These are phyloP conservation scores for Meteorus sp. DNA, from an alignment of 1,140 invertebrate species.

Conservation along the genomic window DNA sequence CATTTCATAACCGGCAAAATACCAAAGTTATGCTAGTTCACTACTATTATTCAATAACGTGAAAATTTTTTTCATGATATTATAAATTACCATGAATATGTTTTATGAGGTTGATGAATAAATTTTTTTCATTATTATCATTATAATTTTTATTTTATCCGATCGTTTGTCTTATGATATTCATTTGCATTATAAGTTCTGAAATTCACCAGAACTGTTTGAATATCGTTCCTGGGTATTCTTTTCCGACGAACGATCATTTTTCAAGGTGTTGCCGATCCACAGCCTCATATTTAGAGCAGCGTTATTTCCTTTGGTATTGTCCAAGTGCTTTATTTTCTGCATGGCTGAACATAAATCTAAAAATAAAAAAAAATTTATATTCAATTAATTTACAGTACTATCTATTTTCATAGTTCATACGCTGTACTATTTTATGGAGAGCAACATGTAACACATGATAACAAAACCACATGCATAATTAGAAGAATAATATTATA, in stretches of 20 bases:
- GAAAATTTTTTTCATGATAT: too few species aligned
- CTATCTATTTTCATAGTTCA: not conserved
- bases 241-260: not conserved
- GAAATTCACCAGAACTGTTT: not conserved
- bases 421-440: not conserved
- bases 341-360: not conserved
- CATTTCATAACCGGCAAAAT: too few species aligned
- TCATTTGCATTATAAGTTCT: not conserved
- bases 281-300: not conserved
- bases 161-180: not conserved
- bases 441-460: not conserved
- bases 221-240: not conserved
- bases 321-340: not conserved
- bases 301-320: not conserved
- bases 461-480: not conserved
- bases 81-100: too few species aligned
- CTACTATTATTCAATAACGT: too few species aligned
- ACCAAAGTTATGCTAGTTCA: too few species aligned
- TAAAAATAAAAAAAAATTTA: not conserved
- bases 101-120: too few species aligned
- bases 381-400: not conserved
- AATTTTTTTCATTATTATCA: not conserved
- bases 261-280: not conserved
- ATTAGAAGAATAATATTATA: too few species aligned
- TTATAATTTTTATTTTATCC: not conserved